Conservation (phyloP, 2,888 invertebrate species). For the Drosophila mettleri region DNA sequence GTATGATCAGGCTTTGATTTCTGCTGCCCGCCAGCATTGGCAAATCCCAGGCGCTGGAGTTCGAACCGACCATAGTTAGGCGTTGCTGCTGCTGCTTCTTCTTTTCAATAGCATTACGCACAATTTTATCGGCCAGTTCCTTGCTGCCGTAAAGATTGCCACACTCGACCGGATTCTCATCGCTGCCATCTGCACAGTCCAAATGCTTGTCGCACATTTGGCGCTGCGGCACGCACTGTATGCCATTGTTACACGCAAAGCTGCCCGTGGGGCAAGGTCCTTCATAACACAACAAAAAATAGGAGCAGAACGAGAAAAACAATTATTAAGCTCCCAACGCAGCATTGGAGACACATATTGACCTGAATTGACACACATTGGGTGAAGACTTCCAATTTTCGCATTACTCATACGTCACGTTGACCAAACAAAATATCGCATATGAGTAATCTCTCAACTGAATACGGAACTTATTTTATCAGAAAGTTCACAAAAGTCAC, state of each 20-base stretch:
- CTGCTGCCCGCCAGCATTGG: slow-evolving; percentile 32
- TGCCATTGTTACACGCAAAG: slow-evolving; percentile 86
- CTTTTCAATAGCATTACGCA: slow-evolving; percentile 81
- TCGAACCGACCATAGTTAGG: slow-evolving; percentile 28
- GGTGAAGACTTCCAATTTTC: slow-evolving; percentile 15
- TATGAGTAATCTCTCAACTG: slow-evolving; percentile 35
- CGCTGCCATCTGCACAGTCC: slow-evolving; percentile 85
- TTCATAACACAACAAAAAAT: slow-evolving; percentile 49
- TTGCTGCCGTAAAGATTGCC: slow-evolving; percentile 84
- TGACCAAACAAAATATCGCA: background rate
- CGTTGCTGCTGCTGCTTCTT: slow-evolving; percentile 51
- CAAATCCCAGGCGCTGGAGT: slow-evolving; percentile 49
- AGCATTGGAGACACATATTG: slow-evolving; percentile 26
- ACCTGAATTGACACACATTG: slow-evolving; percentile 38
- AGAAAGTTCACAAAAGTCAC: slow-evolving; percentile 33
- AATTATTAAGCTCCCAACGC: slow-evolving; percentile 35
- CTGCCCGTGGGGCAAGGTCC: slow-evolving; percentile 86
- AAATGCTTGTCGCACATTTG: slow-evolving; percentile 86
- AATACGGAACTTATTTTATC: slow-evolving; percentile 39
- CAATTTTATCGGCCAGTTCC: slow-evolving; percentile 82
- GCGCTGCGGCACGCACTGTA: slow-evolving; percentile 86
- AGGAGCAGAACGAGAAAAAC: slow-evolving; percentile 30
- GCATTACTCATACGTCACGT: slow-evolving; percentile 41
- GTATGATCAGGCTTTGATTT: slow-evolving; percentile 39
- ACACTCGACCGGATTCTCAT: slow-evolving; percentile 85